Evolutionary conservation across 2,888 invertebrate species (phyloP), one percentile per base, ranked within the genome.

Genomic region (Aleiodes leptofemur): DNA sequence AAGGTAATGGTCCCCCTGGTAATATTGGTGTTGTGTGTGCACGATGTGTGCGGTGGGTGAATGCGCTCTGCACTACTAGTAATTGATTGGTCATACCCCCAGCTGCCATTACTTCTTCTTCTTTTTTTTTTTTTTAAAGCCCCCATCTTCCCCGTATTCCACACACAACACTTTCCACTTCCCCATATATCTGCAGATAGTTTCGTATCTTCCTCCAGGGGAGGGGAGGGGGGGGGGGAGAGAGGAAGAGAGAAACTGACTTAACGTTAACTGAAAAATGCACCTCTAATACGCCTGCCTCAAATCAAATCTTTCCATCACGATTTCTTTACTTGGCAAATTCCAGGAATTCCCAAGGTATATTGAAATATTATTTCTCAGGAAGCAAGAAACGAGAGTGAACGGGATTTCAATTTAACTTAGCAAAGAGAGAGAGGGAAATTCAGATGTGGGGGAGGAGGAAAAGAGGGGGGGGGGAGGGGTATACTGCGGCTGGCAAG

Each of bases 1-100:
- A 86, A 85, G 87, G 86, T 88, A 88, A 88, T 88, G 85, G 85
- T 81, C 84, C 83, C 73, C 75, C 72, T 83, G 83, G 86, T 88
- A 88, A 88, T 88, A 86, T 86, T 82, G 87, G 86, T 83, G 83
- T 87, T 84, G 23, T 23, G 23, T 23, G 82, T 83, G 86, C 83
- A 85, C 85, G 85, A 50, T 76, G 77, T 76, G 82, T 79, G 80
- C 78, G 80, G 72, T 80, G 80, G 73, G 66, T 57, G 57, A 50
- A 16, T 51, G 59, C 85, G 84, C 86, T 86, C 85, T 88, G 86
- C 88, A 89, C 88, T 89, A 89, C 87, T 89, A 88, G 86, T 89
- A 89, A 89, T 89, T 89, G 89, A 89, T 89, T 89, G 88, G 89
- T 89, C 89, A 89, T 89, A 89, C 89, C 84, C 82, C 78, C 83